Evolutionary conservation across 1,140 invertebrate genomes (phyloP).

Genomic region (Thrips palmi): DNA sequence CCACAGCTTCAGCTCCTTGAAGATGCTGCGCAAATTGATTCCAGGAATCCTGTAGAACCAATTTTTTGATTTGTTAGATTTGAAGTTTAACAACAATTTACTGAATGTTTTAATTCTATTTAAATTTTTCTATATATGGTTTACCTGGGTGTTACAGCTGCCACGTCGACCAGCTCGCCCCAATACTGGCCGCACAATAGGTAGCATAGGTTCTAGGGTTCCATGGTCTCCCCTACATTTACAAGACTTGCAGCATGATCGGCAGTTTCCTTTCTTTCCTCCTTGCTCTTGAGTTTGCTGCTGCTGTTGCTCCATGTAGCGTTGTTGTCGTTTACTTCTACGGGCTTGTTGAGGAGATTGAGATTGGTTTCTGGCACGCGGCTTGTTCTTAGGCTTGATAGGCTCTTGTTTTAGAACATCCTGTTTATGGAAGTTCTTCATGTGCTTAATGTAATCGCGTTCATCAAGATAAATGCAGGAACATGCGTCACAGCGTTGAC

Average conservation of each 20-base stretch:
- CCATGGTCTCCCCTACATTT: constrained; percentile 14
- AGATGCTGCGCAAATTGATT: constrained; percentile 14
- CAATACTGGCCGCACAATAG: not conserved
- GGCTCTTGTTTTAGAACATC: too few relatives aligned
- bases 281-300: constrained; percentile 7
- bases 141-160: constrained; percentile 8
- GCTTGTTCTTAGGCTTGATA: too few relatives aligned
- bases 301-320: too few relatives aligned
- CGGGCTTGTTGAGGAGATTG: not conserved
- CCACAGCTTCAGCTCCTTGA: constrained; percentile 10
- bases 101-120: constrained; percentile 1
- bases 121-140: constrained; percentile 15
- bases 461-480: constrained; percentile 21
- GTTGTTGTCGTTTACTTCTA: too few relatives aligned
- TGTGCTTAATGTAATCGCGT: constrained; percentile 20
- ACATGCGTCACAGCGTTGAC: constrained; percentile 20
- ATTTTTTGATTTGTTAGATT: constrained; percentile 4
- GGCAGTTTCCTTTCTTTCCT: constrained; percentile 15
- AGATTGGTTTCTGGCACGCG: constrained; percentile 8
- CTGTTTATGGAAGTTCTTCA: constrained; percentile 19
- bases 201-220: not conserved
- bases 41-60: constrained; percentile 15
- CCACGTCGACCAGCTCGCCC: too few relatives aligned
- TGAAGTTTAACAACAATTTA: not conserved
- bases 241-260: constrained; percentile 16